Conservation (phyloP, 2,797 vertebrate species). For the Micrastur ruficollis region DNA sequence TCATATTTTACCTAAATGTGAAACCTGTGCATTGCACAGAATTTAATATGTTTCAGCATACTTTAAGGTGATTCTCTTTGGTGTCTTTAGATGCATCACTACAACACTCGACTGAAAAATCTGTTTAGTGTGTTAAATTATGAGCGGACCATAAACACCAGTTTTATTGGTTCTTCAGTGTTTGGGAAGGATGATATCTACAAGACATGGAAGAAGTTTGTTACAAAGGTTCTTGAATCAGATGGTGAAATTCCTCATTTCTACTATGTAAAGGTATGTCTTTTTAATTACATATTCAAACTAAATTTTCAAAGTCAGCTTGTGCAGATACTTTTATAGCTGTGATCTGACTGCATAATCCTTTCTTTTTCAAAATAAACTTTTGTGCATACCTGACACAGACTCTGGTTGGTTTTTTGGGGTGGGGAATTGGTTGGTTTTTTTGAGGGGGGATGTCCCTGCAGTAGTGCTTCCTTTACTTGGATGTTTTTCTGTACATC, state of each 20-base stretch:
- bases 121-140: conserved; percentile 84
- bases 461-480: not conserved
- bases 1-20: not conserved
- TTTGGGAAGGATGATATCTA: conserved; percentile 88
- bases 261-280: conserved; percentile 90
- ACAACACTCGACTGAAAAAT: conserved; percentile 73
- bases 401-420: not conserved
- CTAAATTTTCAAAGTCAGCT: not conserved
- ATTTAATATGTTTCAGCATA: not conserved
- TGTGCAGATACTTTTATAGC: not conserved
- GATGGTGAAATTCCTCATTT: conserved; percentile 64
- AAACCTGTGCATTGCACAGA: not conserved
- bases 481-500: not conserved
- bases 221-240: conserved; percentile 61
- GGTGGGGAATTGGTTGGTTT: not conserved
- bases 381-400: not conserved
- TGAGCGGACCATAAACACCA: conserved; percentile 72
- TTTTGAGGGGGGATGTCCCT: not conserved
- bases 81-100: conserved; percentile 45
- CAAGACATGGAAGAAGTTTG: conserved; percentile 75
- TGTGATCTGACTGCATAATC: not conserved
- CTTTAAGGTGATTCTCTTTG: not conserved
- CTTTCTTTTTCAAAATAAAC: not conserved
- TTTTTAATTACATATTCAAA: not conserved
- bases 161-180: conserved; percentile 84